Base-by-base conservation (phyloP, 1,140 invertebrate species). In the Mercenaria mercenaria region DNA sequence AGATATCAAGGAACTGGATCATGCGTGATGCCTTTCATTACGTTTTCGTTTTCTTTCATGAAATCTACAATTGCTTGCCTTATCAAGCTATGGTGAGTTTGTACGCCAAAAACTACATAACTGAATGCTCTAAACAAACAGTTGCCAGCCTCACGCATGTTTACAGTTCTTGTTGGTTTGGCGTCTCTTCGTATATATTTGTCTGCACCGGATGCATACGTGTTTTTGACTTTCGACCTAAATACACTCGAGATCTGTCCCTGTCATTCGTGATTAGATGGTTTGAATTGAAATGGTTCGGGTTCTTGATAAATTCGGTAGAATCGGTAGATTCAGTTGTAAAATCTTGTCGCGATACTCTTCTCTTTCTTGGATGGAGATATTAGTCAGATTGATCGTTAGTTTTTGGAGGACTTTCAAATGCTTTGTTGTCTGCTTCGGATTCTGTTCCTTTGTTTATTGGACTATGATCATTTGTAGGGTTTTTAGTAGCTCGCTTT, bases 91-190 rank as follows among this genome's bases (percentile, higher is more conserved):
- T 79, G 76, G 41, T 43, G 47, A 18, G 76, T 47, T 50, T 79
- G 76, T 41, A 79, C 41, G 37, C 76, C 0, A 47, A 23, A 43
- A 0, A 79, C 15, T 43, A 79, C 41, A 43, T n/a, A 79, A 47
- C 76, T 79, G n/a, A 43, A 79, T 79, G 76, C 29, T 37, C 76
- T 37, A 43, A 79, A 79, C 29, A 79, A 32, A 47, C 76, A 79
- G 41, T 79, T 79, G 18, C 76, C 76, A 47, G 41, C n/a, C n/a
- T n/a, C n/a, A 34, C 76, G 26, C 76, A 79, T 79, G 29, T 50
- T 47, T 34, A 43, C 76, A 32, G 47, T 50, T 47, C 47, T 79
- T 79, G 34, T 10, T 41, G 76, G 76, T 79, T 79, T 43, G 6
- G 76, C 3, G n/a, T 41, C 39, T 79, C 41, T 79, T 79, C 29